Conservation (phyloP, 2,888 invertebrate species). For the Plebejus melissa region DNA sequence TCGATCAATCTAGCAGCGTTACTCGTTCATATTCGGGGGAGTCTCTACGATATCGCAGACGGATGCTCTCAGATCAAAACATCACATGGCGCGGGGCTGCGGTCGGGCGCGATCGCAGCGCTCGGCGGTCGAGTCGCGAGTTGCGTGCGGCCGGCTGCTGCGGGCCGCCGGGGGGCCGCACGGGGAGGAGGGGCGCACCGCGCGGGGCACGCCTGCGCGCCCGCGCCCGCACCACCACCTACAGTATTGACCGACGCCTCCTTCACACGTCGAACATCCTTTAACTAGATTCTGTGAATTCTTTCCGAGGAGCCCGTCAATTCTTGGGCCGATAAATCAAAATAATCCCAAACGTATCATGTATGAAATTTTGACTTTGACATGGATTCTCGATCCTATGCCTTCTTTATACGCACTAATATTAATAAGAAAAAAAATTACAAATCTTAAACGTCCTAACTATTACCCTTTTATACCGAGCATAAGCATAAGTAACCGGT, state of each 20-base stretch:
- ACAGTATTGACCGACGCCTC: conserved; percentile 78
- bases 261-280: conserved; percentile 76
- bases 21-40: conserved; percentile 57
- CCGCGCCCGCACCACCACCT: conserved; percentile 74
- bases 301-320: conserved; percentile 73
- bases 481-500: not conserved
- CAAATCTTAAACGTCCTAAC: not conserved
- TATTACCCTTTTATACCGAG: not conserved
- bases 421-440: not conserved
- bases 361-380: not conserved
- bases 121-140: conserved; percentile 75
- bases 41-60: conserved; percentile 53
- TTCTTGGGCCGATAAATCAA: conserved; percentile 45
- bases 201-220: conserved; percentile 57
- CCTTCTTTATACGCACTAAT: not conserved
- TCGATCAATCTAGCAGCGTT: conserved; percentile 39
- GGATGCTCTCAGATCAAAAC: conserved; percentile 68
- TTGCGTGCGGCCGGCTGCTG: conserved; percentile 65
- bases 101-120: conserved; percentile 71
- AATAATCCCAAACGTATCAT: conserved; percentile 10
- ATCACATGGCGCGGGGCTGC: conserved; percentile 69
- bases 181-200: conserved; percentile 41
- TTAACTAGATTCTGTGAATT: conserved; percentile 74
- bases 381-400: not conserved
- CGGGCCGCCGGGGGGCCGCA: conserved; percentile 39